A percentile compares a stretch with the other conserved stretches of the same genome.
These are phyloP conservation scores for Pseudorectes ferrugineus DNA, from an alignment of 2,113 vertebrate genomes.

Conservation along the genomic window DNA sequence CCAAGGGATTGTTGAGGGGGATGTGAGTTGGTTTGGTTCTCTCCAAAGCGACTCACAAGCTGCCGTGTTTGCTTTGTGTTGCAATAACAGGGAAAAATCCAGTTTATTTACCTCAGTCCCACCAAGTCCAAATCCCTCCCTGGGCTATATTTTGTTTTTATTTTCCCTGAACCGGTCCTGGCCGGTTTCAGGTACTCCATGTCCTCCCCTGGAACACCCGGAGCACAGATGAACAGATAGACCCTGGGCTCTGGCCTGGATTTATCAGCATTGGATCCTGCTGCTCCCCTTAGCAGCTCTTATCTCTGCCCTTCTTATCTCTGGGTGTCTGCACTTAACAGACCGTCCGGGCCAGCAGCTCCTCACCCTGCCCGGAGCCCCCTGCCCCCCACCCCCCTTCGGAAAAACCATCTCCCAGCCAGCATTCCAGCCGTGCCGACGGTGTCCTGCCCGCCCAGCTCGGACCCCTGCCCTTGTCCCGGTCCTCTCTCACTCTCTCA, in stretches of 20 bases:
- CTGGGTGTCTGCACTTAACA: background rate
- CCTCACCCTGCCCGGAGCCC: background rate
- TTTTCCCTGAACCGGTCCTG: background rate
- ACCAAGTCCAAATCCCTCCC: background rate
- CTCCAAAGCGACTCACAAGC: background rate
- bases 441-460: background rate
- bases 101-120: background rate
- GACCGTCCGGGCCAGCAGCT: background rate
- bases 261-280: constrained; percentile 25
- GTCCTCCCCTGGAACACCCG: background rate
- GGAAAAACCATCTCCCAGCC: background rate
- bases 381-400: background rate
- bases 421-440: background rate
- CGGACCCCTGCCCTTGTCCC: background rate
- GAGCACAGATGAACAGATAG: constrained; percentile 23
- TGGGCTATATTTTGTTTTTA: background rate
- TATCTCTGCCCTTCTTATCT: constrained; percentile 53
- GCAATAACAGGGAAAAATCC: background rate
- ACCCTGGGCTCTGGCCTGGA: background rate
- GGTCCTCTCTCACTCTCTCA: fast-evolving
- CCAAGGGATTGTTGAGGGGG: background rate
- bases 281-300: background rate
- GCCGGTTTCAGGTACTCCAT: background rate
- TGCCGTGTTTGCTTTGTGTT: background rate
- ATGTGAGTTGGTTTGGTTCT: background rate